Conservation (phyloP, 2,113 vertebrate species). For the Lanius ludovicianus region DNA sequence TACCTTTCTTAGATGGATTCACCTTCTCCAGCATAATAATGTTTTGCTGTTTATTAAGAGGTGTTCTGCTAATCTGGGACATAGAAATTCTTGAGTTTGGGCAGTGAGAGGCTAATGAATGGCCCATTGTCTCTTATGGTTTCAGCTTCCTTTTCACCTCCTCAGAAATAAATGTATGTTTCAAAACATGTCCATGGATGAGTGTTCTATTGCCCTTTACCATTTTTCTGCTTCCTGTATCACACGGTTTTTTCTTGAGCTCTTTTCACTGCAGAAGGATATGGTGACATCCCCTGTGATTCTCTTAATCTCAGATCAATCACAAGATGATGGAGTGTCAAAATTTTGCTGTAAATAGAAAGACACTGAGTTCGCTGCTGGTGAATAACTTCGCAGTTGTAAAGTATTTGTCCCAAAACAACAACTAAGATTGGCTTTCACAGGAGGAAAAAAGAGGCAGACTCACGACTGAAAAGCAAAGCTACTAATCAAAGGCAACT, state of each 20-base stretch:
- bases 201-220: not conserved
- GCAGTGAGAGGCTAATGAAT: not conserved
- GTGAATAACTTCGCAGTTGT: conserved; percentile 30
- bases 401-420: conserved; percentile 41
- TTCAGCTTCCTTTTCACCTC: not conserved
- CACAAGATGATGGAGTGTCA: not conserved
- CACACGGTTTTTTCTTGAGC: not conserved
- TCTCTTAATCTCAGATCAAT: not conserved
- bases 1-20: not conserved
- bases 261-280: not conserved
- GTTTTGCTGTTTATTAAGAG: not conserved
- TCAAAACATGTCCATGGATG: not conserved
- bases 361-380: not conserved
- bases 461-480: not conserved
- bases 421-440: conserved; percentile 26
- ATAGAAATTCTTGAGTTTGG: not conserved
- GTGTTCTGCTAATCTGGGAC: not conserved
- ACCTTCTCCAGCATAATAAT: not conserved
- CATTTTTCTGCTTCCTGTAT: not conserved
- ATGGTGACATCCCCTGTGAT: not conserved
- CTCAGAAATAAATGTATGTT: not conserved
- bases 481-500: conserved; percentile 4
- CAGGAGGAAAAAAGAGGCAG: not conserved
- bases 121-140: not conserved
- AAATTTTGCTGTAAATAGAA: conserved; percentile 34